Base-by-base conservation (phyloP, 2,113 vertebrate species). In the Dolichallabes microphthalmus region DNA sequence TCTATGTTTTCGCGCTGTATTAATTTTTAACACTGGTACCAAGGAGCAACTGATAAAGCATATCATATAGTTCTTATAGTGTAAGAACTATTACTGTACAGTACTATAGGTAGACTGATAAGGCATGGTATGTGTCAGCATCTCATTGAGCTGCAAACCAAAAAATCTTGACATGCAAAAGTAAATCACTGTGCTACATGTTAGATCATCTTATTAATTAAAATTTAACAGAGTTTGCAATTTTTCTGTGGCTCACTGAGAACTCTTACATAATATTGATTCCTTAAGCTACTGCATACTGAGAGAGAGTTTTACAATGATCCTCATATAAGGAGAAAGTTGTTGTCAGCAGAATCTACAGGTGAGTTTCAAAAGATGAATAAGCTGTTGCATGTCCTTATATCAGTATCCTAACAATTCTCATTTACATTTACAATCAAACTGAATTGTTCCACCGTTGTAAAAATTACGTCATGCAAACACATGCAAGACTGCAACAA, bases 231-330 rank as follows among this genome's bases (percentile, higher is more conserved):
- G n/a, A n/a, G n/a, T n/a, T n/a, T n/a, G n/a, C n/a, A n/a, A n/a
- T 86, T 84, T 69, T 75, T 10, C 68, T 39, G 22, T 71, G 74
- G 30, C 39, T 27, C 19, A n/a, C 57, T 60, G 30, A 80, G 32
- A 52, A 30, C 82, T 81, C 12, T 83, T 80, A 27, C 50, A 76
- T 68, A 68, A 77, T 80, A 82, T 82, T 3, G 63, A 86, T 82
- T 84, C 32, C 19, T 80, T 73, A 75, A 86, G 84, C 76, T 20
- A 76, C 73, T 76, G 68, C 35, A 35, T 14, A 57, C 19, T 25
- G 66, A 53, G 30, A 76, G 55, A 58, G 66, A 66, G 60, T 75
- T 82, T 22, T 80, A 52, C 27, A 13, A 73, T 61, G 13, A 60
- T 45, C 78, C 68, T 25, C 17, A 39, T 66, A 52, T 50, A 61